phyloP scores from a whole-genome alignment of 2,113 vertebrate species.

The Anthoscopus minutus region DNA sequence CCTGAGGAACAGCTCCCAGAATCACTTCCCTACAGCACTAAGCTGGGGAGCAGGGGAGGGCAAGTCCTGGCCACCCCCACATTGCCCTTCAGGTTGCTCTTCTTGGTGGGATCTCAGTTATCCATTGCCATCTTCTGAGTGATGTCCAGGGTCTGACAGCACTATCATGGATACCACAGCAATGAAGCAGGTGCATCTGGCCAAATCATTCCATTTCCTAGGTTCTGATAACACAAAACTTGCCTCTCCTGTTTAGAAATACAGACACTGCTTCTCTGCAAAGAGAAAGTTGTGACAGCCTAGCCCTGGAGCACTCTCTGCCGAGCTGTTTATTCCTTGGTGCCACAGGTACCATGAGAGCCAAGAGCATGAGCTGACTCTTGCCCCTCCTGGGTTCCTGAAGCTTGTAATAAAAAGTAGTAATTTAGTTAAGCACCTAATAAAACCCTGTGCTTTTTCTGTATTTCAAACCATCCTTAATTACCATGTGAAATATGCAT shows the following conservation, averaged over 20 bases:
- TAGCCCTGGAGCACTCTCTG: background rate
- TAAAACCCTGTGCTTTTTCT: background rate
- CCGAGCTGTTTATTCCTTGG: background rate
- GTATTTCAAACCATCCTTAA: background rate
- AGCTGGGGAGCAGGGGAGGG: background rate
- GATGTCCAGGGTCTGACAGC: background rate
- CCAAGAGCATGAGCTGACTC: background rate
- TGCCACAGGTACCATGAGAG: background rate
- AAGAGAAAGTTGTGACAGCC: background rate
- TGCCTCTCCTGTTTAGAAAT: background rate
- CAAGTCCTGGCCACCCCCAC: background rate
- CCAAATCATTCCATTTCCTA: background rate
- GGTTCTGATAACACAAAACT: background rate
- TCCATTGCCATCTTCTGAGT: background rate
- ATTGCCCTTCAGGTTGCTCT: background rate
- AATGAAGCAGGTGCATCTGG: background rate
- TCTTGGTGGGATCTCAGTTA: background rate
- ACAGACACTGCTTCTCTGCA: background rate
- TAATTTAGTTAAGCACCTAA: background rate
- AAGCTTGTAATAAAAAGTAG: background rate
- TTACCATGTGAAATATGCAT: background rate
- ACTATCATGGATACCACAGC: rapidly evolving
- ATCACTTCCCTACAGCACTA: background rate
- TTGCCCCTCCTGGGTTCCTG: background rate
- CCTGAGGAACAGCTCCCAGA: background rate